Base-by-base conservation (phyloP, 2,113 vertebrate species). In the Archocentrus centrarchus region DNA sequence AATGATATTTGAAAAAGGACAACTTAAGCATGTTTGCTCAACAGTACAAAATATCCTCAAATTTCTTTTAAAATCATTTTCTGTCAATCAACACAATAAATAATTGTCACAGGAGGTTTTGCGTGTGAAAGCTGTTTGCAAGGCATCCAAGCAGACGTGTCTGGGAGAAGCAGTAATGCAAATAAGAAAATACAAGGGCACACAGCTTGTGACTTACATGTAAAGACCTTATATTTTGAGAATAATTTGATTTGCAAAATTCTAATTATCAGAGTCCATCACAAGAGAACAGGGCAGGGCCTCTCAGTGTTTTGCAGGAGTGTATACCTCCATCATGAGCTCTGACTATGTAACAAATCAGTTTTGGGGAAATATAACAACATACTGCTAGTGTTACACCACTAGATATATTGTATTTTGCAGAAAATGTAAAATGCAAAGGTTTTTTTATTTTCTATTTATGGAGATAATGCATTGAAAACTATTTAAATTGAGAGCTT, bases 181-280 rank as follows among this genome's bases (percentile, higher is more conserved):
- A 66, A 66, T 66, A 20, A 66, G 2, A 44, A 66, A 3, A 6
- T 27, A 27, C 27, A 27, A 27, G 27, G 27, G 27, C 27, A 27
- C 27, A 27, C 27, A 27, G 2, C 37, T 15, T 66, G n/a, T 24
- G 63, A 44, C 39, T 44, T 32, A 5, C 4, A 32, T 32, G 30
- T 24, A 24, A 44, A 2, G 39, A 66, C 39, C n/a, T 66, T 17
- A 14, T 44, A n/a, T 44, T 44, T 8, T 66, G 44, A 24, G 63
- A 66, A 44, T 66, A 6, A 24, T 66, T 66, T 66, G 63, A 66
- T 22, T 66, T 66, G 39, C 13, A 66, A 66, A 66, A 66, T 66
- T 24, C 30, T 11, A 61, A 61, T 27, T 27, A 27, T 27, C 44
- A 20, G n/a, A 20, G n/a, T 27, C 27, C 27, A 66, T 24, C 37